Evolutionary conservation across 2,797 vertebrate species (phyloP).

Genomic region (Loriculus beryllinus): DNA sequence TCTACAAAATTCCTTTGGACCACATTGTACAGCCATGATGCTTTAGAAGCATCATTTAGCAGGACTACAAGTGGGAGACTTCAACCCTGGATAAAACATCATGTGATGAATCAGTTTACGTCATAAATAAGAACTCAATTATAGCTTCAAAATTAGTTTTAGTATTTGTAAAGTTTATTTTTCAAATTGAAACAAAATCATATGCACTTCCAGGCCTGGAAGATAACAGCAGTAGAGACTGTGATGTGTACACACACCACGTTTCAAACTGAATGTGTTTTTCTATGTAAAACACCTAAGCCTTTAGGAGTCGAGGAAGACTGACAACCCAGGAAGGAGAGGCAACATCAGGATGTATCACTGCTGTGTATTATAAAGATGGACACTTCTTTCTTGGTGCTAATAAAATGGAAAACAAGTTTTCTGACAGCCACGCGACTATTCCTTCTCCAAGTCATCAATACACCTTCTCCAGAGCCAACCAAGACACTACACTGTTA

Average conservation of each 20-base stretch:
- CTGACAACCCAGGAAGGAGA: background rate
- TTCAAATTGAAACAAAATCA: background rate
- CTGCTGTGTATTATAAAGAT: background rate
- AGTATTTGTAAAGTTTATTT: background rate
- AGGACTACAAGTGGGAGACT: background rate
- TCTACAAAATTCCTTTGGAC: background rate
- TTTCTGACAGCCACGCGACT: background rate
- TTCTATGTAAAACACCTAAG: background rate
- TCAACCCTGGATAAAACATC: background rate
- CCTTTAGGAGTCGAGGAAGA: background rate
- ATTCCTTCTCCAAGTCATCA: background rate
- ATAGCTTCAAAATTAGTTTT: background rate
- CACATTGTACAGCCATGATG: background rate
- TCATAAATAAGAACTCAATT: background rate
- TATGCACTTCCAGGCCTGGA: background rate
- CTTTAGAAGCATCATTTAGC: background rate
- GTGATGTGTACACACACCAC: accelerated
- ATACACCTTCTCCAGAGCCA: background rate
- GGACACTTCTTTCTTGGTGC: background rate
- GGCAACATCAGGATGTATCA: background rate
- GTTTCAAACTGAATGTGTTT: background rate
- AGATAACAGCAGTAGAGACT: background rate
- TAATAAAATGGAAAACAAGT: background rate
- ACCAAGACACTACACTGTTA: background rate
- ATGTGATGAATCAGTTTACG: background rate